phyloP scores from a whole-genome alignment of 2,888 invertebrate genomes.

The Acanthosoma haemorrhoidale region DNA sequence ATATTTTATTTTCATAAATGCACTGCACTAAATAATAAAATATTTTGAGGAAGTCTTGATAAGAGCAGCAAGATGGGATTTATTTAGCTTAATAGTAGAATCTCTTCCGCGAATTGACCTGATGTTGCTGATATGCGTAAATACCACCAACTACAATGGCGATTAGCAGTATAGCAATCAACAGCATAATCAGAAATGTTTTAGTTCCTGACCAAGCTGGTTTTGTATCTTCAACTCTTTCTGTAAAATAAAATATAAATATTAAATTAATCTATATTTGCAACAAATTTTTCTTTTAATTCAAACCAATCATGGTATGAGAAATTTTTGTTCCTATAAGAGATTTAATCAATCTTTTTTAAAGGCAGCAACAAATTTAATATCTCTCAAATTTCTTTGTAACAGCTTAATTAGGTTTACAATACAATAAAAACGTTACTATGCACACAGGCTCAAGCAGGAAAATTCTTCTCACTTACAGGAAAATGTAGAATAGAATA shows the following conservation, averaged over 20 bases:
- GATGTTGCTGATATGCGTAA: constrained; percentile 88
- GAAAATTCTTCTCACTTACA: no score
- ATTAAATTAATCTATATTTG: neutral
- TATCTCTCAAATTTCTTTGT: neutral
- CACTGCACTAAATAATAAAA: neutral
- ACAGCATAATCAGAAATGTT: constrained; percentile 80
- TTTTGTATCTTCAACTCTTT: constrained; percentile 82
- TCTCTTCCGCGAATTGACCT: constrained; percentile 82
- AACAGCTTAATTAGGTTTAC: no score
- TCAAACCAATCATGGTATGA: no score
- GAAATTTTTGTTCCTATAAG: no score
- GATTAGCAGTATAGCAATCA: constrained; percentile 74
- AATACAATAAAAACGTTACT: no score
- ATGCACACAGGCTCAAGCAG: no score
- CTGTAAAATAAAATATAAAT: constrained; percentile 46
- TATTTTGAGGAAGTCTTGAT: neutral
- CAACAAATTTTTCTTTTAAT: no score
- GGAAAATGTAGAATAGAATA: no score
- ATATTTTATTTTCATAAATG: no score
- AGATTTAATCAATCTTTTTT: no score
- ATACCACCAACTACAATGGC: constrained; percentile 81
- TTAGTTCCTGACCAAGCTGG: constrained; percentile 86
- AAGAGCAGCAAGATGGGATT: neutral
- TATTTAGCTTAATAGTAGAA: constrained; percentile 55
- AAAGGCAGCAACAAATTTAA: neutral